These are phyloP conservation scores for Lithophane semibrunnea DNA, from an alignment of 2,888 invertebrate species.

Conservation along the genomic window DNA sequence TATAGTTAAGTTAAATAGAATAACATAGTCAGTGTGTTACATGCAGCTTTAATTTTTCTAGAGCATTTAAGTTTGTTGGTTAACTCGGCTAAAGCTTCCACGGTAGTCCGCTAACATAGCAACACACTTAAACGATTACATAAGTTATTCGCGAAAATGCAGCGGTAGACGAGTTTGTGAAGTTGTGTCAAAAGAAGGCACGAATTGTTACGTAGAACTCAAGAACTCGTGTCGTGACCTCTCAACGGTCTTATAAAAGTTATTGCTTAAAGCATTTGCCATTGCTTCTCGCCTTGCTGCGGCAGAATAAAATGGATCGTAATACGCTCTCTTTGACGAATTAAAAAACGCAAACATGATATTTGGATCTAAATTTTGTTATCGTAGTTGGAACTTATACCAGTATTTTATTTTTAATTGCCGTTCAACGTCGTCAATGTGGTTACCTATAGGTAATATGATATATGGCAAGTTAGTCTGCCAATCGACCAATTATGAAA, in stretches of 20 bases:
- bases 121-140: conserved; percentile 51
- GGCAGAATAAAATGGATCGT: neutral
- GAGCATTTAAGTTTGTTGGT: conserved; percentile 50
- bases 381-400: neutral
- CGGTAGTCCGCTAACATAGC: conserved; percentile 33
- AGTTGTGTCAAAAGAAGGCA: conserved; percentile 12
- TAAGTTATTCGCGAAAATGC: conserved; percentile 38
- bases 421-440: too few relatives aligned
- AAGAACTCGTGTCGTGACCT: neutral
- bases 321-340: neutral
- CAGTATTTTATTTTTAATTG: too few relatives aligned
- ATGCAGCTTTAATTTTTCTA: conserved; percentile 45
- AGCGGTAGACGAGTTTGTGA: neutral
- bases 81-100: conserved; percentile 38
- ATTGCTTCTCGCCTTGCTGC: neutral
- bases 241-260: neutral
- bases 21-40: conserved; percentile 21
- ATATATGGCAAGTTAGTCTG: neutral
- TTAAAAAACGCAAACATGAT: neutral
- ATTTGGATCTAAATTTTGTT: neutral
- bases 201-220: conserved; percentile 12
- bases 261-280: neutral
- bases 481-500: neutral
- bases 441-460: neutral
- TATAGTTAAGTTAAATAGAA: neutral